Evolutionary conservation across 2,797 vertebrate genomes (phyloP), one percentile per base, ranked within the genome.

Genomic region (Hyperoplus immaculatus): DNA sequence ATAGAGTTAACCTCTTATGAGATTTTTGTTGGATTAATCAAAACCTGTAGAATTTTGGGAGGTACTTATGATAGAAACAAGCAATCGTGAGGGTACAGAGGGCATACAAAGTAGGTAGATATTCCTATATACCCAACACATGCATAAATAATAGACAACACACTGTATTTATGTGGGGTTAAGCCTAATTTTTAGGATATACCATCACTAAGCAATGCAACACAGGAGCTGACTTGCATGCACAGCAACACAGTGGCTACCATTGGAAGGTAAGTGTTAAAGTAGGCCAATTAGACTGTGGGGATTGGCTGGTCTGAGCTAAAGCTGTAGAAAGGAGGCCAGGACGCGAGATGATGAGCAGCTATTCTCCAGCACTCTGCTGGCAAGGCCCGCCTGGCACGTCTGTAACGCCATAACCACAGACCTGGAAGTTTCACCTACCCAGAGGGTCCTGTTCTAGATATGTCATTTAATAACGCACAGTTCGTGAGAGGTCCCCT

Each of bases 231-330:
- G 61, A 68, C 65, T 64, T 72, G 78, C 78, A 74, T 78, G 69
- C 66, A 81, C 68, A 71, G 59, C 82, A 81, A 53, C 75, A 74
- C 46, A 66, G 64, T 41, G 85, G 76, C 74, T 69, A 83, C 76
- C 74, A 72, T 75, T 80, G 81, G 67, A 89, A 93, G 90, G 82
- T 88, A 88, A 82, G 83, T 84, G 87, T 92, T 90, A 90, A 94
- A 95, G 87, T 94, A 93, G 92, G 94, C 85, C 94, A 94, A 91
- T 93, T 89, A 89, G 88, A 90, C 91, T 77, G 77, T 76, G 74
- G 92, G 91, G 87, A 92, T 85, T 70, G 77, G 77, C 82, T 88
- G 89, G 91, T 87, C 88, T 79, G 84, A 91, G 86, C 75, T 75
- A 9, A 67, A 85, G 89, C 80, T 69, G 75, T 21, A 67, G 79